Evolutionary conservation across 2,113 vertebrate genomes (phyloP).

Genomic region (Coptodon rendalli): DNA sequence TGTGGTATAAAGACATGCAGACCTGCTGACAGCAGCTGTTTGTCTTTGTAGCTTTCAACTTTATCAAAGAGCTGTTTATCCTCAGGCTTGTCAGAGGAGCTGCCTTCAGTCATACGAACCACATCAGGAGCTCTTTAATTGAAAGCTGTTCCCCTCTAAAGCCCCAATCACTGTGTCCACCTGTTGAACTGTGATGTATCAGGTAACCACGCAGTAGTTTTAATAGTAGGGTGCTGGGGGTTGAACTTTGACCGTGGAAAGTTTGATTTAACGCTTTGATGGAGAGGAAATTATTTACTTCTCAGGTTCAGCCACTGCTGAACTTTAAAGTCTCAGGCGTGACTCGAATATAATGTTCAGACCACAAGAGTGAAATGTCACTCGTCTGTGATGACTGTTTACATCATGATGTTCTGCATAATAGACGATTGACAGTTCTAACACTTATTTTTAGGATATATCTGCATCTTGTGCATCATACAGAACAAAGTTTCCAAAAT

Average conservation of each 20-base stretch:
- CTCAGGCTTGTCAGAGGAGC: not conserved
- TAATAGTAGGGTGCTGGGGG: not conserved
- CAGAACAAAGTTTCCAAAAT: not conserved
- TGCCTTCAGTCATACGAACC: not conserved
- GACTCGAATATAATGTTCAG: not conserved
- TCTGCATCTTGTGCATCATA: not conserved
- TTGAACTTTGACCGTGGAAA: conserved; percentile 5
- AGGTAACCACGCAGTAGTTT: not conserved
- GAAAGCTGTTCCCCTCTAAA: not conserved
- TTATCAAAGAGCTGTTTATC: not conserved
- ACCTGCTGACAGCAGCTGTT: not conserved
- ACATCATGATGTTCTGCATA: not conserved
- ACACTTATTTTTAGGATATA: not conserved
- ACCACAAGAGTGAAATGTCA: not conserved
- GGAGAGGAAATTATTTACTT: not conserved
- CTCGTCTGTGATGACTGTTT: not conserved
- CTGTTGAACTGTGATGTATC: not conserved
- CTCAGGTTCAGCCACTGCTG: not conserved
- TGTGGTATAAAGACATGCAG: not conserved
- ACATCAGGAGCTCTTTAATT: not conserved
- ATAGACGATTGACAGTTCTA: not conserved
- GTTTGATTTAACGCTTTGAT: not conserved
- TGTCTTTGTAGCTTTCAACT: not conserved
- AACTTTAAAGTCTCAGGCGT: not conserved
- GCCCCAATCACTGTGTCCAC: not conserved